These are phyloP conservation scores for Drosophila setifemur DNA, from an alignment of 1,140 invertebrate genomes.

Conservation along the genomic window DNA sequence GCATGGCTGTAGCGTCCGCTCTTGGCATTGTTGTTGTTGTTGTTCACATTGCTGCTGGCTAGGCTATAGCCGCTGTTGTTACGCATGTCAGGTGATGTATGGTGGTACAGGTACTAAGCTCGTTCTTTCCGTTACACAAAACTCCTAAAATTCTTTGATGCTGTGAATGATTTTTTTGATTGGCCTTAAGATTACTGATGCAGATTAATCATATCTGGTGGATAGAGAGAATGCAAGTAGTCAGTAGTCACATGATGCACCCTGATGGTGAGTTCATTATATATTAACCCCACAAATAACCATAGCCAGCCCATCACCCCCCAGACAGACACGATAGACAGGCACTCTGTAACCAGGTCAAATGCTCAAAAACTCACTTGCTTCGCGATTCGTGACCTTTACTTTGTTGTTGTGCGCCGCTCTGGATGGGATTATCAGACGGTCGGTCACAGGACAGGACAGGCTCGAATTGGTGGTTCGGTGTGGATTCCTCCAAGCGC, in stretches of 20 bases:
- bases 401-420: conserved; percentile 25
- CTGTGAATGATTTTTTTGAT: conserved; percentile 41
- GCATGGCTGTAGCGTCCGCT: conserved; percentile 37
- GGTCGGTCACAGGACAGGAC: conserved; percentile 3
- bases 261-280: conserved; percentile 11
- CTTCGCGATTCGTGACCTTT: conserved; percentile 33
- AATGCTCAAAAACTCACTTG: conserved; percentile 44
- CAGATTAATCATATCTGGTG: conserved; percentile 33
- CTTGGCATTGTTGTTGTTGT: conserved; percentile 27
- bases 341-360: conserved; percentile 30
- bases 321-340: neutral
- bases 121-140: conserved; percentile 15
- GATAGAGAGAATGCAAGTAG: conserved; percentile 19
- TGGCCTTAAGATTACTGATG: conserved; percentile 15
- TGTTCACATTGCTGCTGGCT: conserved; percentile 36
- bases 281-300: conserved; percentile 11
- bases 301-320: neutral
- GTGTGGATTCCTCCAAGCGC: neutral
- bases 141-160: conserved; percentile 20
- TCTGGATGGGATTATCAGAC: conserved; percentile 12
- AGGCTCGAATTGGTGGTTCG: conserved; percentile 10
- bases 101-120: conserved; percentile 14
- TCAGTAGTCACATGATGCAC: conserved; percentile 19
- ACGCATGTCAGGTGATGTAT: conserved; percentile 46
- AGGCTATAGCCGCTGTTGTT: conserved; percentile 46